Percentiles rank a stretch among this genome's conserved stretches.
These are phyloP conservation scores for Branchellion lobata DNA, from an alignment of 2,888 invertebrate species.

Conservation along the genomic window DNA sequence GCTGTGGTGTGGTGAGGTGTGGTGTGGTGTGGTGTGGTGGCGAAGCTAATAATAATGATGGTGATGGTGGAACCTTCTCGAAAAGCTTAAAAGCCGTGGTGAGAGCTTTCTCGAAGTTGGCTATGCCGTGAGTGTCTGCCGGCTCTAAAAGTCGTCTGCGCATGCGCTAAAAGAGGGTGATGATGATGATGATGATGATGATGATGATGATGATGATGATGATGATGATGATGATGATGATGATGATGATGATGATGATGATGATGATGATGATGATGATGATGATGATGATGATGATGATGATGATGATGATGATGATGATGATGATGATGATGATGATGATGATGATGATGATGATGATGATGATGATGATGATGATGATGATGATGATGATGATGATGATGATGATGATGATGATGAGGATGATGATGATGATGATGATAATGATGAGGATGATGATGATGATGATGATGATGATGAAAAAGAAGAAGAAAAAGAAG, in stretches of 20 bases:
- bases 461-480: neutral
- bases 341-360: constrained; percentile 37
- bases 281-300: constrained; percentile 13
- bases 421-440: too few species aligned
- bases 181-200: constrained; percentile 13
- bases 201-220: constrained; percentile 32
- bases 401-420: constrained; percentile 24
- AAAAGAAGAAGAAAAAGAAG: neutral
- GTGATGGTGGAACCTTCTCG: constrained; percentile 35
- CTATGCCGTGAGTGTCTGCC: constrained; percentile 64
- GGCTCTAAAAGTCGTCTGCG: constrained; percentile 23
- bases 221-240: constrained; percentile 33
- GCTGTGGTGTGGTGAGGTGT: too few species aligned
- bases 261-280: constrained; percentile 32
- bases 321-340: constrained; percentile 32
- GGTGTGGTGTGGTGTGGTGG: too few species aligned
- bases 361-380: constrained; percentile 33
- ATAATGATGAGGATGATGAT: too few species aligned
- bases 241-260: constrained; percentile 41
- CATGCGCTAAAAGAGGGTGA: neutral
- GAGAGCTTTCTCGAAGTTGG: constrained; percentile 81
- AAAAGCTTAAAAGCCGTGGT: constrained; percentile 80
- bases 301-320: neutral
- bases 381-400: constrained; percentile 26
- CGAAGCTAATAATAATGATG: too few species aligned